A percentile compares a stretch with the other conserved stretches of the same genome.
Conservation (phyloP, 2,797 vertebrate genomes). For the Rhinophrynus dorsalis region DNA sequence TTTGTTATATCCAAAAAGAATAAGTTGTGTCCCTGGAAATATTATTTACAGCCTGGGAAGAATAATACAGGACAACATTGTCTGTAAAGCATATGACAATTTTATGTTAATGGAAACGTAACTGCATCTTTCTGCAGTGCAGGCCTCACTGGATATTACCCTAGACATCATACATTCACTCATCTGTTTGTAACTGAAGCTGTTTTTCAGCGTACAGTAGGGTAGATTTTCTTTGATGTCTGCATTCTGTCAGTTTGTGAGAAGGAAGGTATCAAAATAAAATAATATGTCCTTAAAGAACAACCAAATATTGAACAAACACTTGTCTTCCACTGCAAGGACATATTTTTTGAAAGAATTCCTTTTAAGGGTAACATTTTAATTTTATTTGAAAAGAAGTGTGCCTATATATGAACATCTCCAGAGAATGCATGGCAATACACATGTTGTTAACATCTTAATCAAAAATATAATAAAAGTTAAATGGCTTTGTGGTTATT, state of each 20-base stretch:
- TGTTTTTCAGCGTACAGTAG: conserved; percentile 16
- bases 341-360: neutral
- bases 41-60: no score
- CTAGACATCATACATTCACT: neutral
- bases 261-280: neutral
- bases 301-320: conserved; percentile 13
- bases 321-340: neutral
- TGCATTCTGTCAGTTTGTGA: conserved; percentile 31
- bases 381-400: conserved; percentile 20
- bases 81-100: neutral
- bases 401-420: neutral
- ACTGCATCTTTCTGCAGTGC: neutral
- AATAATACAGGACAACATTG: neutral
- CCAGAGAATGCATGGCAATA: conserved; percentile 16
- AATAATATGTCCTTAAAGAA: conserved; percentile 1
- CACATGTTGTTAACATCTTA: conserved; percentile 30
- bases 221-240: neutral
- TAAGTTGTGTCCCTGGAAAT: no score
- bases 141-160: neutral
- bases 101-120: neutral
- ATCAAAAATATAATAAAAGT: conserved; percentile 40
- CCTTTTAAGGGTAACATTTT: conserved; percentile 24
- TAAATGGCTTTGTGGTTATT: conserved; percentile 17
- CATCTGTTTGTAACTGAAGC: conserved; percentile 49
- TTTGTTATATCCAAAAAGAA: no score